Conservation (phyloP, 2,888 invertebrate genomes). For the Hyalella azteca region DNA sequence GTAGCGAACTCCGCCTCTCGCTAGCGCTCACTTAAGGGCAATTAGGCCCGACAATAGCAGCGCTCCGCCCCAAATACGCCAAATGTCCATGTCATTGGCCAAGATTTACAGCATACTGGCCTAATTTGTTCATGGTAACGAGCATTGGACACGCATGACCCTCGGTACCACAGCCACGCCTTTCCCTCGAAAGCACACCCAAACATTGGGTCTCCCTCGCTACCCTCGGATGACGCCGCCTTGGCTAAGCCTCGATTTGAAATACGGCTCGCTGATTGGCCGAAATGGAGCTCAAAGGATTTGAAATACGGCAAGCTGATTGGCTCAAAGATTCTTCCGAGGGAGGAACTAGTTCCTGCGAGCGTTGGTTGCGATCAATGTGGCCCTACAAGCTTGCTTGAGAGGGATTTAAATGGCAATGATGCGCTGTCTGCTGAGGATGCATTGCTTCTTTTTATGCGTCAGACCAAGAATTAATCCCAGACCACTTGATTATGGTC, state of each 20-base stretch:
- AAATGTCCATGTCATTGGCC: slow-evolving; percentile 39
- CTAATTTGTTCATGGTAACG: slow-evolving; percentile 36
- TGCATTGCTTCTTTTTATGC: slow-evolving; percentile 43
- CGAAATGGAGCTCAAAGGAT: too few relatives aligned
- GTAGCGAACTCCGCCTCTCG: background rate
- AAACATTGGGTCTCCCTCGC: background rate
- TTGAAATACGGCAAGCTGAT: background rate
- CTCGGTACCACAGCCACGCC: slow-evolving; percentile 17
- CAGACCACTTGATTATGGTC: slow-evolving; percentile 29
- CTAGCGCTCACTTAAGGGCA: slow-evolving; percentile 46
- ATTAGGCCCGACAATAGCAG: slow-evolving; percentile 1
- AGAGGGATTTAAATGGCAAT: slow-evolving; percentile 57
- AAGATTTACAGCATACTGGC: slow-evolving; percentile 34
- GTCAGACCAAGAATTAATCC: slow-evolving; percentile 25
- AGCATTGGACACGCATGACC: slow-evolving; percentile 37
- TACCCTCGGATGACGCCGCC: background rate
- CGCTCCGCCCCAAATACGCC: slow-evolving; percentile 37
- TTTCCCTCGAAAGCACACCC: slow-evolving; percentile 39
- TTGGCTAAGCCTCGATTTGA: background rate
- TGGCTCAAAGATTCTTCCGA: background rate
- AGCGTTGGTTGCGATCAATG: slow-evolving; percentile 52
- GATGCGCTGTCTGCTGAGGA: slow-evolving; percentile 49
- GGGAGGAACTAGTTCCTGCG: background rate
- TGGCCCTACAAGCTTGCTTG: slow-evolving; percentile 57
- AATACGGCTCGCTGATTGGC: background rate